These are phyloP conservation scores for Aphelenchoides besseyi DNA, from an alignment of 1,140 invertebrate species.

Conservation along the genomic window DNA sequence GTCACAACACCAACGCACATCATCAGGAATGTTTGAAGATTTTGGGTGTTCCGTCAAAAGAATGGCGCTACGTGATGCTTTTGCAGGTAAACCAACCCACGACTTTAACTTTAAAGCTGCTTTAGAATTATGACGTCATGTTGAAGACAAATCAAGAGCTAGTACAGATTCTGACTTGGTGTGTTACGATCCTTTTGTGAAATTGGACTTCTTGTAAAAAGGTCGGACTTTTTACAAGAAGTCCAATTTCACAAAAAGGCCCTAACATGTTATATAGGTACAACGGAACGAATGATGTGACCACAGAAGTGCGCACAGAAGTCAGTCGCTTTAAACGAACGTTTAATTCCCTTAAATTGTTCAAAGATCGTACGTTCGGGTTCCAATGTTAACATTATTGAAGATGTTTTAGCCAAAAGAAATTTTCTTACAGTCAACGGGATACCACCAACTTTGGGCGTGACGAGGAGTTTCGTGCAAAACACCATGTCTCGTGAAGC, in stretches of 20 bases:
- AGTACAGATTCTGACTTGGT: conserved; percentile 27
- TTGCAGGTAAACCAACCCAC: conserved; percentile 22
- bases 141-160: conserved; percentile 27
- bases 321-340: not conserved
- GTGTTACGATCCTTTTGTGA: not conserved
- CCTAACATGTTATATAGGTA: not conserved
- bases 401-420: conserved; percentile 7
- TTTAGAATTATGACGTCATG: conserved; percentile 29
- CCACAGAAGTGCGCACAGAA: not conserved
- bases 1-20: conserved; percentile 27
- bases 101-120: conserved; percentile 1
- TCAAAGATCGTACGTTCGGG: not conserved
- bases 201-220: not conserved
- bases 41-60: conserved; percentile 1
- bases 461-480: conserved; percentile 21
- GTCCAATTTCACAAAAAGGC: not conserved
- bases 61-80: conserved; percentile 36
- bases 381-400: conserved; percentile 3
- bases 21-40: conserved; percentile 35
- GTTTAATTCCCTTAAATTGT: not conserved
- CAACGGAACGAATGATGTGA: not conserved
- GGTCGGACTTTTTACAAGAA: not conserved
- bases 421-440: conserved; percentile 4
- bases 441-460: not conserved
- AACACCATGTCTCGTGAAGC: conserved; percentile 17